Percentiles rank a stretch among this genome's conserved stretches.
Conservation (phyloP, 2,797 vertebrate species). For the Typhlichthys eigenmanni region DNA sequence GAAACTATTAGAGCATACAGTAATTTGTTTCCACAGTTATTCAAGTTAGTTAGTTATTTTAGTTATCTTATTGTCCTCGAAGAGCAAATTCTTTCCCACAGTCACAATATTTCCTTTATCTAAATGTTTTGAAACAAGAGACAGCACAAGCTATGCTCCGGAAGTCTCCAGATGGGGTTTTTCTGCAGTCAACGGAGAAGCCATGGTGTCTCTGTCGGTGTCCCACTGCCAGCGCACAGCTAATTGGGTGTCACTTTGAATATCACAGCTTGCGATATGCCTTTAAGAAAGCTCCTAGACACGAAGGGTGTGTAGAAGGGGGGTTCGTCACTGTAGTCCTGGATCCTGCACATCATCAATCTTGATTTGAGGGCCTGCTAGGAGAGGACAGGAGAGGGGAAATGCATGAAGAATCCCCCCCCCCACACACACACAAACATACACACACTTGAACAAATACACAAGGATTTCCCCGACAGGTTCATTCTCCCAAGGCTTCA, state of each 20-base stretch:
- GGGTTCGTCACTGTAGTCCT: constrained; percentile 43
- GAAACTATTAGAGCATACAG: too few species aligned
- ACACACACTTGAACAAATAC: not conserved
- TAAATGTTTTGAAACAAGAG: constrained; percentile 1
- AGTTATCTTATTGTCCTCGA: too few species aligned
- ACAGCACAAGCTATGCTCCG: not conserved
- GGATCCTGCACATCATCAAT: constrained; percentile 63
- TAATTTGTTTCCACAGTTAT: not conserved
- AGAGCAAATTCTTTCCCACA: too few species aligned
- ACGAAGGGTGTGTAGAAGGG: constrained; percentile 39
- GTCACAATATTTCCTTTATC: not conserved
- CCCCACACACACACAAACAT: not conserved
- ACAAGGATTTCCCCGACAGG: constrained; percentile 25
- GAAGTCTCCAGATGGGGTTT: constrained; percentile 14
- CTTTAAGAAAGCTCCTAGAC: constrained; percentile 48
- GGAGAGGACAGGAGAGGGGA: constrained; percentile 22
- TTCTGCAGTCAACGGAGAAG: constrained; percentile 42
- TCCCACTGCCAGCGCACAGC: constrained; percentile 49
- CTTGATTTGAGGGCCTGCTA: constrained; percentile 58
- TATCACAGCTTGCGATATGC: constrained; percentile 49
- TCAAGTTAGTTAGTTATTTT: not conserved
- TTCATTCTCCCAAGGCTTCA: constrained; percentile 10
- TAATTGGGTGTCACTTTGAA: constrained; percentile 71
- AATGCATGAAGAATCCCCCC: not conserved
- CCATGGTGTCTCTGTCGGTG: constrained; percentile 47